These are phyloP conservation scores for Rhabdomys pumilio DNA, from an alignment of 2,797 vertebrate species.

Conservation along the genomic window DNA sequence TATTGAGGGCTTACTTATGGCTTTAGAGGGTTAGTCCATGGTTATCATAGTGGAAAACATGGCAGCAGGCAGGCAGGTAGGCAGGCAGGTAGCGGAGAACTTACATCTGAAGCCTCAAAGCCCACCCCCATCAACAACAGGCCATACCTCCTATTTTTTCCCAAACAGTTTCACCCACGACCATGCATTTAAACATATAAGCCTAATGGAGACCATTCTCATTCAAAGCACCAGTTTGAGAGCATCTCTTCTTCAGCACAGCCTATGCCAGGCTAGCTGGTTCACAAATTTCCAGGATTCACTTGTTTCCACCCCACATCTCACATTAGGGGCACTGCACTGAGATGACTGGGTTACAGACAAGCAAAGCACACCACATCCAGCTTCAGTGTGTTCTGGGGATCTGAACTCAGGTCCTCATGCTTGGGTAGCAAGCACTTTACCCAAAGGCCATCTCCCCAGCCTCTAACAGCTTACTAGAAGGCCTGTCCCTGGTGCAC, in stretches of 20 bases:
- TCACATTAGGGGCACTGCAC: neutral
- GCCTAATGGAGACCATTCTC: neutral
- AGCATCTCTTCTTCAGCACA: neutral
- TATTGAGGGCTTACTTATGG: neutral
- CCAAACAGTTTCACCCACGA: neutral
- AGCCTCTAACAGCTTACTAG: slow-evolving; percentile 4
- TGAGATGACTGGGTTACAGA: neutral
- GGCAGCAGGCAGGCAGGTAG: neutral
- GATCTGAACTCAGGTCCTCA: neutral
- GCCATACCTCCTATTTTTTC: neutral
- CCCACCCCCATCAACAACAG: neutral
- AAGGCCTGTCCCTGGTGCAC: neutral
- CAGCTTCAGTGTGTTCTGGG: neutral
- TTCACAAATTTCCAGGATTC: neutral
- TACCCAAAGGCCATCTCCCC: neutral
- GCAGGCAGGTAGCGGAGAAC: neutral
- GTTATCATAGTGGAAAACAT: neutral
- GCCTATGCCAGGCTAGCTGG: neutral
- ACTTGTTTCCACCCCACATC: neutral
- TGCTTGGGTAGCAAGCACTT: neutral
- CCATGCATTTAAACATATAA: neutral
- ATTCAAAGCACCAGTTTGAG: neutral
- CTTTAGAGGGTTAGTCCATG: neutral
- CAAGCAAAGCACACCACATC: neutral
- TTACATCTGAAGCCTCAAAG: neutral